Percentiles rank a stretch among this genome's conserved stretches.
phyloP scores from a whole-genome alignment of 2,888 invertebrate species.

The Yponomeuta malinellus region DNA sequence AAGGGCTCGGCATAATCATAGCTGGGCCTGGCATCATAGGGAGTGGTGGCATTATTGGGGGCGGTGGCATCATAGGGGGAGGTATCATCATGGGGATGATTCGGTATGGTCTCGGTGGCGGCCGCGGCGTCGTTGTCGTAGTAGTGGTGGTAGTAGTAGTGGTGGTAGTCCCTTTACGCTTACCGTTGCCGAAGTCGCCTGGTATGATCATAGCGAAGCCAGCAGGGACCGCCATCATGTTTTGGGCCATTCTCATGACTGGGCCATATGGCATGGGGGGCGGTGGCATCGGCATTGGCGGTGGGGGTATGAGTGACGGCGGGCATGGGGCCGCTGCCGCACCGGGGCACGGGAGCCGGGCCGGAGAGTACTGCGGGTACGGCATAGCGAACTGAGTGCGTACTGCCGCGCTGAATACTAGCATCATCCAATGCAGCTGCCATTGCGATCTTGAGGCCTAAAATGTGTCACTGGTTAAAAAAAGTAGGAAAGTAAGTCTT shows the following conservation, averaged over 20 bases:
- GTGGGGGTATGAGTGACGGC: neutral
- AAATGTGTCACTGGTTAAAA: neutral
- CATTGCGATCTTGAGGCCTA: neutral
- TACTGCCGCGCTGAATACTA: neutral
- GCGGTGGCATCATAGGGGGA: neutral
- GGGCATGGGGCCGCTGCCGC: neutral
- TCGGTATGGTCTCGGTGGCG: neutral
- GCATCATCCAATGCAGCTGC: neutral
- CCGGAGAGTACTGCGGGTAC: neutral
- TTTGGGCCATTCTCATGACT: neutral
- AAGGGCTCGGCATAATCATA: slow-evolving; percentile 26
- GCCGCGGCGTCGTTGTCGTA: neutral
- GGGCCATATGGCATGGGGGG: neutral
- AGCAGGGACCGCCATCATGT: neutral
- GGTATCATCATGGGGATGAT: neutral
- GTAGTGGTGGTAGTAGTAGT: neutral
- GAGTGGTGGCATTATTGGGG: neutral
- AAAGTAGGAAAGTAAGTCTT: neutral
- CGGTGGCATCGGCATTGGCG: neutral
- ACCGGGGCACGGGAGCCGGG: too few species aligned
- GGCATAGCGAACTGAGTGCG: neutral
- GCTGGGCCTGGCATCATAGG: slow-evolving; percentile 16
- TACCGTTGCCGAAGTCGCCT: neutral
- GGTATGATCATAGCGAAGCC: neutral
- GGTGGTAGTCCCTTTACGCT: neutral